Evolutionary conservation across 64 coral and sea anemone species (phyloP).

Genomic region (Montipora capricornis): DNA sequence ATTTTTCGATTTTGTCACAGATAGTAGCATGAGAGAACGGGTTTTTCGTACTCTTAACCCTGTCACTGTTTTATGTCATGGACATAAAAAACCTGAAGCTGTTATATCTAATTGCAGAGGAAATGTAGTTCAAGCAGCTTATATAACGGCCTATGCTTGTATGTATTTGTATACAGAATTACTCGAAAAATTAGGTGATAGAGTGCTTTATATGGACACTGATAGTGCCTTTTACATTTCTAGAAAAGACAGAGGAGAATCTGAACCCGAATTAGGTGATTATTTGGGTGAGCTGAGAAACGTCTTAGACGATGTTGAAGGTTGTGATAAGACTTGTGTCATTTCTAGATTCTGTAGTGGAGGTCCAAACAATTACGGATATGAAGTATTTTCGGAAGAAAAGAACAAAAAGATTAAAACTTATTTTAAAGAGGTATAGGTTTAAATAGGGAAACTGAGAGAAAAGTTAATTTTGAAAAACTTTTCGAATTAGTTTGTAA

Average conservation of each 20-base stretch:
- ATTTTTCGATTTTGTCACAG: background rate
- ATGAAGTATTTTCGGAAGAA: too few relatives aligned
- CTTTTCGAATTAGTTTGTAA: too few relatives aligned
- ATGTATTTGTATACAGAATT: background rate
- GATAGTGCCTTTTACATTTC: background rate
- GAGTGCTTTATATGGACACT: constrained; percentile 12
- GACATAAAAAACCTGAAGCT: background rate
- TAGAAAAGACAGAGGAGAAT: background rate
- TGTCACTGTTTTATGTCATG: background rate
- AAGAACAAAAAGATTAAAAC: too few relatives aligned
- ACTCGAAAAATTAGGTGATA: background rate
- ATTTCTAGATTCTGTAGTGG: too few relatives aligned
- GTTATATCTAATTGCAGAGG: too few relatives aligned
- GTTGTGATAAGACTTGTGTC: too few relatives aligned
- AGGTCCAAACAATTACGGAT: too few relatives aligned
- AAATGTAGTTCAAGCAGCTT: background rate
- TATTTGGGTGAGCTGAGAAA: background rate
- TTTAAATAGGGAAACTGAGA: too few relatives aligned
- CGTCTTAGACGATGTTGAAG: too few relatives aligned
- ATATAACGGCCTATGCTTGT: background rate
- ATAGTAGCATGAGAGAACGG: background rate
- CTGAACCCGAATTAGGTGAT: background rate
- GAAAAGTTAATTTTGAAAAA: too few relatives aligned
- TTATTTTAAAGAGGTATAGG: too few relatives aligned
- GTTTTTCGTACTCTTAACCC: background rate